Conservation (phyloP, 2,888 invertebrate species). For the Epistrophe grossulariae region DNA sequence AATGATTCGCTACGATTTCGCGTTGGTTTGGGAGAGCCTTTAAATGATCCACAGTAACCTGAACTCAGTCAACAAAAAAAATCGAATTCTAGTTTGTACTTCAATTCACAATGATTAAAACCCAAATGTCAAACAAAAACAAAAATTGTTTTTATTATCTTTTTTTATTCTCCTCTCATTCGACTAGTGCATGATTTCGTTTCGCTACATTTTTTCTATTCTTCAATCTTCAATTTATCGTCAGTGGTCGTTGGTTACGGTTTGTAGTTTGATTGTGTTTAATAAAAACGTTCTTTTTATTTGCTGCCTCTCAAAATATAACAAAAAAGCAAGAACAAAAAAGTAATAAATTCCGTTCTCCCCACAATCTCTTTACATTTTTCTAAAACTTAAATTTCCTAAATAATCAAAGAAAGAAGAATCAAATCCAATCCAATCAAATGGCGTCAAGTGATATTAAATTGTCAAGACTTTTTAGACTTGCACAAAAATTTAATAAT, state of each 20-base stretch:
- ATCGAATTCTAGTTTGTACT: slow-evolving; percentile 8
- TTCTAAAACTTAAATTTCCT: slow-evolving; percentile 3
- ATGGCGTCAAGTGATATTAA: slow-evolving; percentile 83
- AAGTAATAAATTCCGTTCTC: slow-evolving; percentile 41
- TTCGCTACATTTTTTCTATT: slow-evolving; percentile 48
- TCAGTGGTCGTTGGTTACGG: slow-evolving; percentile 73
- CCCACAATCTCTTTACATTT: slow-evolving; percentile 18
- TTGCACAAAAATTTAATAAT: slow-evolving; percentile 95
- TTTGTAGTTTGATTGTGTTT: slow-evolving; percentile 42
- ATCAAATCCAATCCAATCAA: slow-evolving; percentile 63
- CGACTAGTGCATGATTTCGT: slow-evolving; percentile 67
- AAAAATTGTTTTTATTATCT: slow-evolving; percentile 54
- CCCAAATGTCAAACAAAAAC: slow-evolving; percentile 51
- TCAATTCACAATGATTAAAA: slow-evolving; percentile 55
- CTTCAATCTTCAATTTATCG: slow-evolving; percentile 63
- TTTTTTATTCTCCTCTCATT: slow-evolving; percentile 49
- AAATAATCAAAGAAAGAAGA: slow-evolving; percentile 11
- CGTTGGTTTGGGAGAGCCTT: no score
- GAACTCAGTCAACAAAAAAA: neutral
- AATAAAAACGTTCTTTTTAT: slow-evolving; percentile 20
- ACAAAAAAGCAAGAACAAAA: slow-evolving; percentile 42
- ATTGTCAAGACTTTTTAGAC: slow-evolving; percentile 89
- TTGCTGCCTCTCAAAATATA: slow-evolving; percentile 34
- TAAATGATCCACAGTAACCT: slow-evolving; percentile 7
- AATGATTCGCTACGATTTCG: no score